These are phyloP conservation scores for Megalopta genalis DNA, from an alignment of 1,140 invertebrate species.

Conservation along the genomic window DNA sequence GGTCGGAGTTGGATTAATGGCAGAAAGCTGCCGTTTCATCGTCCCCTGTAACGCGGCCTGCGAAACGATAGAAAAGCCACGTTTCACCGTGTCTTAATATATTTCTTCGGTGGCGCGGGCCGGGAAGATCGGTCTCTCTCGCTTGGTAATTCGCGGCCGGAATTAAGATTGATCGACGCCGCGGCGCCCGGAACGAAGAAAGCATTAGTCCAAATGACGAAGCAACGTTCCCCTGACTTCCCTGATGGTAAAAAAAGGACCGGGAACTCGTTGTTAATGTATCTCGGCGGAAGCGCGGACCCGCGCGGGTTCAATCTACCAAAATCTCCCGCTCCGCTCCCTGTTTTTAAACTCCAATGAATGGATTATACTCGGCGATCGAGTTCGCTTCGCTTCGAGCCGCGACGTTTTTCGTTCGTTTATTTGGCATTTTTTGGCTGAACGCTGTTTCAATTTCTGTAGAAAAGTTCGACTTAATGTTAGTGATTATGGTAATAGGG, in stretches of 20 bases:
- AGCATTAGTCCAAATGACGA: constrained; percentile 34
- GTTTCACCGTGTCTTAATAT: constrained; percentile 36
- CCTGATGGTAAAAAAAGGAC: not conserved
- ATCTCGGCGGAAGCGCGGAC: too few species aligned
- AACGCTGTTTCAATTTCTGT: too few species aligned
- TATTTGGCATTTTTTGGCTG: too few species aligned
- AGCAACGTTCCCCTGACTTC: not conserved
- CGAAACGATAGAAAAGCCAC: not conserved
- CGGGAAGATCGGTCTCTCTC: constrained; percentile 11
- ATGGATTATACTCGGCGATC: too few species aligned
- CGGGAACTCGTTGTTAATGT: too few species aligned
- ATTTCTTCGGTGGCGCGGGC: constrained; percentile 6
- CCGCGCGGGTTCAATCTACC: too few species aligned
- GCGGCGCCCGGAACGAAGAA: constrained; percentile 15
- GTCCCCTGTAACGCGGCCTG: not conserved
- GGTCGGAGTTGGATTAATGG: constrained; percentile 12
- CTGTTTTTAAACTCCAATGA: too few species aligned
- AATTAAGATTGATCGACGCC: constrained; percentile 42
- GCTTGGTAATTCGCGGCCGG: constrained; percentile 25
- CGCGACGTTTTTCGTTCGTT: too few species aligned
- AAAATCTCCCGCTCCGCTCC: too few species aligned
- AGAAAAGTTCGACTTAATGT: too few species aligned
- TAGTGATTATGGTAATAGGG: too few species aligned
- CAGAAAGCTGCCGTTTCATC: constrained; percentile 13
- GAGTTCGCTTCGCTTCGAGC: too few species aligned